Evolutionary conservation across 1,140 invertebrate species (phyloP).

Genomic region (Sycophaga agraensis): DNA sequence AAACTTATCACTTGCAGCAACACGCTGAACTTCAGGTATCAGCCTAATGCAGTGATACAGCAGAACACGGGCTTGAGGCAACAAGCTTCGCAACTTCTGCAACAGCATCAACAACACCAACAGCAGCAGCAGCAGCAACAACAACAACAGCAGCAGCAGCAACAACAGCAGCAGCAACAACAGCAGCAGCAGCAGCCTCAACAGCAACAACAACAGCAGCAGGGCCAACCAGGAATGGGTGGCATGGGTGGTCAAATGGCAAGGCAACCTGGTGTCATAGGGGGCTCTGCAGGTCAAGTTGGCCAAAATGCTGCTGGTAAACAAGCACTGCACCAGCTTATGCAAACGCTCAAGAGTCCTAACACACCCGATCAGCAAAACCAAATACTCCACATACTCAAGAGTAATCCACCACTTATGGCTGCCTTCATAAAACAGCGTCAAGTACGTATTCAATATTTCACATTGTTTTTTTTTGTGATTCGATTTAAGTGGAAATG

Average conservation of each 20-base stretch:
- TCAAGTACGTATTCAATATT: conserved; percentile 68
- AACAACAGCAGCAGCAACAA: conserved; percentile 51
- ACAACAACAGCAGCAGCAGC: conserved; percentile 50
- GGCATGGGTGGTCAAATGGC: conserved; percentile 52
- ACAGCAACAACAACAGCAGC: conserved; percentile 47
- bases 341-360: conserved; percentile 86
- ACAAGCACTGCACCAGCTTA: conserved; percentile 84
- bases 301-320: conserved; percentile 56
- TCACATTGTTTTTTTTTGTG: too few relatives aligned
- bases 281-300: conserved; percentile 53
- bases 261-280: conserved; percentile 51
- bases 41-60: conserved; percentile 47
- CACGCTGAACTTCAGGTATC: conserved; percentile 25
- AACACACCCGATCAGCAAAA: conserved; percentile 90
- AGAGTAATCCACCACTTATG: conserved; percentile 94
- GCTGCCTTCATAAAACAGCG: conserved; percentile 94
- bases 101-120: conserved; percentile 53
- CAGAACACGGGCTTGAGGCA: conserved; percentile 53
- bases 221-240: conserved; percentile 53
- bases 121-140: conserved; percentile 53
- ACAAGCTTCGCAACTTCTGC: conserved; percentile 54
- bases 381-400: conserved; percentile 89
- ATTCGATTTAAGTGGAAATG: too few relatives aligned
- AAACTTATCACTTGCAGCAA: background rate
- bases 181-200: conserved; percentile 53